phyloP scores from a whole-genome alignment of 2,888 invertebrate genomes.

The Limnephilus lunatus region DNA sequence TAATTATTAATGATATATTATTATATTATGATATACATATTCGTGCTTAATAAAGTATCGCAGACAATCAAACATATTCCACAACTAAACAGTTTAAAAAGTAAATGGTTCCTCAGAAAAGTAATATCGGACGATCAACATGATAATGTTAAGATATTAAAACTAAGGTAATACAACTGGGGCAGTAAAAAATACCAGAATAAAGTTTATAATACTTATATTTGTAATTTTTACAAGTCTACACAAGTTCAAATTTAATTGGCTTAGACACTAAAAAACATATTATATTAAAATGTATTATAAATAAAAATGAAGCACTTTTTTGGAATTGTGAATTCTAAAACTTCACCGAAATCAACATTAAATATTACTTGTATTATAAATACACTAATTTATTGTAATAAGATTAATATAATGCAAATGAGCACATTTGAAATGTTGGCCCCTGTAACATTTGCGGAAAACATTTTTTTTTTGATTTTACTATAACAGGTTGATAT shows the following conservation, averaged over 20 bases:
- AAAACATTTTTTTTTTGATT: not conserved
- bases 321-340: constrained; percentile 53
- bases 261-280: constrained; percentile 53
- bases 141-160: too few species aligned
- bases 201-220: constrained; percentile 41
- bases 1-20: too few species aligned
- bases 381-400: constrained; percentile 21
- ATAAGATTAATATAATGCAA: constrained; percentile 31
- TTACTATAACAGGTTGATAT: constrained; percentile 29
- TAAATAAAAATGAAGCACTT: constrained; percentile 56
- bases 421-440: constrained; percentile 61
- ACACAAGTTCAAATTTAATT: constrained; percentile 50
- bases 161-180: not conserved
- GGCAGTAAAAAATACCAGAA: not conserved
- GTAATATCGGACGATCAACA: too few species aligned
- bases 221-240: constrained; percentile 53
- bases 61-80: too few species aligned
- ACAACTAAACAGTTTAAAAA: too few species aligned
- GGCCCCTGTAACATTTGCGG: constrained; percentile 55
- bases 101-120: too few species aligned
- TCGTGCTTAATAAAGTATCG: too few species aligned
- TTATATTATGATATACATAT: too few species aligned
- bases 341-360: constrained; percentile 41
- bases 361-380: constrained; percentile 7
- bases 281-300: constrained; percentile 48